These are phyloP conservation scores for Caenorhabditis sp. DNA, from an alignment of 2,888 invertebrate genomes.

Conservation along the genomic window DNA sequence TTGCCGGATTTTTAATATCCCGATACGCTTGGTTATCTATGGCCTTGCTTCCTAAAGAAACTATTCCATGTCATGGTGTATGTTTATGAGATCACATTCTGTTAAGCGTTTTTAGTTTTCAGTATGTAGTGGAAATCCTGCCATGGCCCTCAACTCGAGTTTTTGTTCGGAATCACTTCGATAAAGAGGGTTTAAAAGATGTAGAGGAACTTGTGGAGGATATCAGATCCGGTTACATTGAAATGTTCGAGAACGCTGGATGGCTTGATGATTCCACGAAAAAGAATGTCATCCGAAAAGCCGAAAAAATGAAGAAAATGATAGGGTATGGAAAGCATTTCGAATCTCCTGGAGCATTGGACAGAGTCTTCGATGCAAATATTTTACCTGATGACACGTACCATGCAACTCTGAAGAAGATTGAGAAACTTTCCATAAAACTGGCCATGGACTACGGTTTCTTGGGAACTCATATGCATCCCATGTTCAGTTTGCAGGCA, in stretches of 20 bases:
- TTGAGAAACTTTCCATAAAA: neutral
- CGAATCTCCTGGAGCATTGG: neutral
- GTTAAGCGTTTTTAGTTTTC: no score
- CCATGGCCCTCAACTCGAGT: neutral
- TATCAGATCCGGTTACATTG: neutral
- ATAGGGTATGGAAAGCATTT: neutral
- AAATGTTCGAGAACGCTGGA: neutral
- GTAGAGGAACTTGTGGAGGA: neutral
- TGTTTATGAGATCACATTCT: no score
- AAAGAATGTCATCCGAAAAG: neutral
- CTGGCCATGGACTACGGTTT: neutral
- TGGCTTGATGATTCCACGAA: constrained; percentile 5
- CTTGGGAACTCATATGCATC: neutral
- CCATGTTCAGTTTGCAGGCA: neutral
- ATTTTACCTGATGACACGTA: neutral
- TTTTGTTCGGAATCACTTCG: constrained; percentile 8
- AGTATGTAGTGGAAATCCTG: no score
- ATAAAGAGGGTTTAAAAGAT: neutral
- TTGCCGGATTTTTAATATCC: no score
- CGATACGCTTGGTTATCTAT: no score
- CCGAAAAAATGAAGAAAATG: neutral
- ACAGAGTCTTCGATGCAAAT: neutral
- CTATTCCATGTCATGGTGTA: no score
- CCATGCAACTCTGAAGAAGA: neutral
- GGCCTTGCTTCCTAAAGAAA: no score